Percentiles rank a stretch among this genome's conserved stretches.
Conservation (phyloP, 2,797 vertebrate genomes). For the Etheostoma nigrum region DNA sequence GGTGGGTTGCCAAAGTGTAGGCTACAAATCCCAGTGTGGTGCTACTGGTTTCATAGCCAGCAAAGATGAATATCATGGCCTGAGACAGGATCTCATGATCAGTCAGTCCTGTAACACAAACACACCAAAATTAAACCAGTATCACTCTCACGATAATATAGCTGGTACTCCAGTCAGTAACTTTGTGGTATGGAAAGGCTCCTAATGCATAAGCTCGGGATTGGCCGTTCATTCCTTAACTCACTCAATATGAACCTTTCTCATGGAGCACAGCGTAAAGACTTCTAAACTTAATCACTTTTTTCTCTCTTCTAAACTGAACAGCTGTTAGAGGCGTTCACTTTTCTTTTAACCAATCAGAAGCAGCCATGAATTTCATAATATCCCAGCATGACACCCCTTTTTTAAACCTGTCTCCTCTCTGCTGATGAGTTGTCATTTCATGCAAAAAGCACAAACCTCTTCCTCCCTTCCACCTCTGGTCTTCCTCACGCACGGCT, state of each 20-base stretch:
- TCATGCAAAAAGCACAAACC: too few species aligned
- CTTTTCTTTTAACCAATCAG: too few species aligned
- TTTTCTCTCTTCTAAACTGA: too few species aligned
- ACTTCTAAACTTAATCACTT: too few species aligned
- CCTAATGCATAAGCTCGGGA: neutral
- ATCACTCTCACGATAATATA: neutral
- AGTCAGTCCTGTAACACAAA: slow-evolving; percentile 79
- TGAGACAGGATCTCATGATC: slow-evolving; percentile 87
- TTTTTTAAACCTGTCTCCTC: too few species aligned
- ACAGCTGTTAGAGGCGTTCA: too few species aligned
- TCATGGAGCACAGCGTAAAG: too few species aligned
- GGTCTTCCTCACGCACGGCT: too few species aligned
- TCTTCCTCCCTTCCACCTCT: too few species aligned
- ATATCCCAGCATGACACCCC: too few species aligned
- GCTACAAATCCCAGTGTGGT: slow-evolving; percentile 76
- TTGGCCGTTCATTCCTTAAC: neutral
- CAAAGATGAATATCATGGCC: slow-evolving; percentile 84
- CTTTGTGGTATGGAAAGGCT: neutral
- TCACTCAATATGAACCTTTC: neutral
- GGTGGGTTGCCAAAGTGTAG: slow-evolving; percentile 77
- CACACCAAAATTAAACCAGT: neutral
- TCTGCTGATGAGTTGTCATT: too few species aligned
- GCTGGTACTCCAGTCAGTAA: neutral
- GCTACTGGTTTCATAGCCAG: slow-evolving; percentile 86
- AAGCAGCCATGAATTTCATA: too few species aligned